Conservation (phyloP, 2,113 vertebrate species). For the Protobothrops mucrosquamatus region DNA sequence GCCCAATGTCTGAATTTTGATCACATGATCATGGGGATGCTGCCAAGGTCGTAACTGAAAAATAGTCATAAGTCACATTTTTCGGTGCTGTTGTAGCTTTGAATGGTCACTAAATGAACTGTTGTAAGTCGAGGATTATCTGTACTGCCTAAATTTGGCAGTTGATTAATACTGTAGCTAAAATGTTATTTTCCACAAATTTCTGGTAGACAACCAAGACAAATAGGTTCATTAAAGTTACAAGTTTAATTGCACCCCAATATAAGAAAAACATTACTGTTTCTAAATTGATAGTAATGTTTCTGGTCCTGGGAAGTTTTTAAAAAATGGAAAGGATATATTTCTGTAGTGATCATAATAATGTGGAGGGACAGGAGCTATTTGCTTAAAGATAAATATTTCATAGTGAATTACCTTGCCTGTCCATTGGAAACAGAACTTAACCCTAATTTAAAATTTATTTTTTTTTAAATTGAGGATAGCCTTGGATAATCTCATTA, state of each 20-base stretch:
- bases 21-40: too few species aligned
- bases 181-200: not conserved
- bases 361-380: not conserved
- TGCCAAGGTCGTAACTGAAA: too few species aligned
- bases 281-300: not conserved
- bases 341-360: not conserved
- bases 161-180: not conserved
- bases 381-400: not conserved
- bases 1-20: too few species aligned
- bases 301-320: not conserved
- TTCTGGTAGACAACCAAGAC: not conserved
- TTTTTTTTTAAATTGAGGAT: not conserved
- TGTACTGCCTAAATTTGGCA: not conserved
- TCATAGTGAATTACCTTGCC: not conserved
- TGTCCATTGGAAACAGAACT: not conserved
- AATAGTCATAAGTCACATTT: too few species aligned
- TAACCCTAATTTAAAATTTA: not conserved
- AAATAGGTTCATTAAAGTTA: not conserved
- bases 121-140: too few species aligned
- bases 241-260: not conserved
- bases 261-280: not conserved
- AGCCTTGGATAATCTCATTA: not conserved
- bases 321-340: not conserved
- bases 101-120: too few species aligned
- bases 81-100: too few species aligned